Percentiles rank a stretch among this genome's conserved stretches.
Evolutionary conservation across 2,113 vertebrate genomes (phyloP).

Genomic region (Narcine bancroftii): DNA sequence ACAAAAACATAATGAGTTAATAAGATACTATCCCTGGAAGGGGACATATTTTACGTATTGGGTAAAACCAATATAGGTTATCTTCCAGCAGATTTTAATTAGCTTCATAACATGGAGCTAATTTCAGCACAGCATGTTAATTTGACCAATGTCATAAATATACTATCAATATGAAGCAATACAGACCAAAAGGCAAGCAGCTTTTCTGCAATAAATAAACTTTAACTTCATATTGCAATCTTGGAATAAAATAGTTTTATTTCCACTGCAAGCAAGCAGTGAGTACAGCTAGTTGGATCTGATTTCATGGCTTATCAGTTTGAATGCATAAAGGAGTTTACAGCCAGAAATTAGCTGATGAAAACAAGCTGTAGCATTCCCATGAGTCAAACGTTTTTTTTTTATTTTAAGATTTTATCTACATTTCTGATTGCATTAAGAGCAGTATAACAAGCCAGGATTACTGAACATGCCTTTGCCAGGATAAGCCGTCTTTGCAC

Average conservation of each 20-base stretch:
- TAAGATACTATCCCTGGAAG: background rate
- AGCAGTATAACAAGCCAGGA: background rate
- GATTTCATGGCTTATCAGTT: background rate
- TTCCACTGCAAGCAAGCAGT: background rate
- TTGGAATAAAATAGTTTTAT: background rate
- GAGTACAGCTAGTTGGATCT: background rate
- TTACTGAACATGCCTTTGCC: background rate
- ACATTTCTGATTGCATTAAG: background rate
- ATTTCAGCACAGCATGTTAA: background rate
- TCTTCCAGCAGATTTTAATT: background rate
- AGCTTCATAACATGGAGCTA: background rate
- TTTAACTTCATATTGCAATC: background rate
- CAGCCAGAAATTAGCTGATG: background rate
- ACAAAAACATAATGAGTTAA: constrained; percentile 11
- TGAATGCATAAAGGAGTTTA: background rate
- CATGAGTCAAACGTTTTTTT: background rate
- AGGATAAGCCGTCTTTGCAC: background rate
- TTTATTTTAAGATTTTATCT: background rate
- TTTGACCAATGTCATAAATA: background rate
- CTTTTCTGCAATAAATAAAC: background rate
- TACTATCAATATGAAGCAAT: background rate
- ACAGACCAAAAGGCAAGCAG: background rate
- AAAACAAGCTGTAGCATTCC: background rate
- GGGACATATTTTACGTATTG: background rate
- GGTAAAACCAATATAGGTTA: background rate